These are phyloP conservation scores for Leptocoma aspasia DNA, from an alignment of 2,113 vertebrate species.

Conservation along the genomic window DNA sequence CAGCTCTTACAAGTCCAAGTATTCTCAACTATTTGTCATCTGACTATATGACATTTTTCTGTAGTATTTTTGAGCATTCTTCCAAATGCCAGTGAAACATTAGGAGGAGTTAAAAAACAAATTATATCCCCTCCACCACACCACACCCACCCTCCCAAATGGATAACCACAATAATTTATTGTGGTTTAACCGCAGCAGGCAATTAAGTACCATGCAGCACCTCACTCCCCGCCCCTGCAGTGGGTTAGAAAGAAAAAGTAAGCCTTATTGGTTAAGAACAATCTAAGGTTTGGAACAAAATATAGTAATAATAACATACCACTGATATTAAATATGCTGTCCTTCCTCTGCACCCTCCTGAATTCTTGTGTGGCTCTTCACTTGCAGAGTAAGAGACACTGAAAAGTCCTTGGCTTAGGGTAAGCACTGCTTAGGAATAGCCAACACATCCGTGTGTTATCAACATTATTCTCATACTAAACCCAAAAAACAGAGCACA, in stretches of 20 bases:
- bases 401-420: background rate
- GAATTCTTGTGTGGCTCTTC: background rate
- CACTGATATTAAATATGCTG: background rate
- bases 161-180: background rate
- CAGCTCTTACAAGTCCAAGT: background rate
- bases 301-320: background rate
- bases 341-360: background rate
- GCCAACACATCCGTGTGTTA: background rate
- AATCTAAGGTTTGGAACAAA: background rate
- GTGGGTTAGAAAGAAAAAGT: background rate
- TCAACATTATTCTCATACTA: background rate
- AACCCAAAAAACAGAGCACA: background rate
- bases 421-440: background rate
- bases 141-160: background rate
- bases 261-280: background rate
- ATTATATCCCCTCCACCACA: background rate
- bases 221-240: fast-evolving
- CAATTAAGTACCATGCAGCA: background rate
- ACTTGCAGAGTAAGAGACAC: background rate
- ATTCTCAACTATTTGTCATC: background rate
- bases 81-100: background rate
- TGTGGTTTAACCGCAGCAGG: background rate
- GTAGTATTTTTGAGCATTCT: background rate
- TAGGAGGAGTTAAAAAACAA: background rate
- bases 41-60: background rate